Base-by-base conservation (phyloP, 1,140 invertebrate genomes). In the Mizuhopecten yessoensis region DNA sequence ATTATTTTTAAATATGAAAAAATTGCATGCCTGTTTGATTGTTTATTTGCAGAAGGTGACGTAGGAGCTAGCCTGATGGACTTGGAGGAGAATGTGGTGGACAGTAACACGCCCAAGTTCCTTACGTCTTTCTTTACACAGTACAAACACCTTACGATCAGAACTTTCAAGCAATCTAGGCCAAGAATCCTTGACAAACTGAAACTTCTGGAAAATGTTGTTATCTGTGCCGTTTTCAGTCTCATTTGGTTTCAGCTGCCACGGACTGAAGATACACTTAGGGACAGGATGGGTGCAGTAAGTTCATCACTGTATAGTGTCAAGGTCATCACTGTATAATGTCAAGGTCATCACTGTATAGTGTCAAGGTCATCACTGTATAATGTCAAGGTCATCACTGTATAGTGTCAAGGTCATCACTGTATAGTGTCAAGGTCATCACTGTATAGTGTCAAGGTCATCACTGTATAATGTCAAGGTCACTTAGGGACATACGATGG, bases 201-300 rank as follows among this genome's bases (percentile, higher is more conserved):
- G 42, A 98, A 98, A 95, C 98, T 98, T 97, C 96, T 98, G 34
- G 98, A 98, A 96, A 98, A 98, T 1, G 97, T 98, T 87, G 97
- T 97, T 0, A 96, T 98, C 87, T 98, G 98, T 1, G 93, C 98
- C 86, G 97, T 98, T 95, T 97, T 98, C 5, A 98, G 98, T 3
- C 97, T 98, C 3, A 97, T 98, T n/a, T 98, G 98, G 98, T 98
- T 98, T 93, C 97, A 98, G 94, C 96, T 98, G 93, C 97, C 98
- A 2, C 96, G 98, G 34, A 97, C 97, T 13, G 98, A 98, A 96
- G 97, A 98, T 92, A 97, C 97, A 11, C 96, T 98, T 49, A 97
- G 98, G 90, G 98, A 98, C 96, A 97, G 98, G 36, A 98, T 98
- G 96, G 98, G 98, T 75, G 98, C 98, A 98, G 96, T 96, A 94